Conservation (phyloP, 2,113 vertebrate genomes). For the Sphyrna mokarran region DNA sequence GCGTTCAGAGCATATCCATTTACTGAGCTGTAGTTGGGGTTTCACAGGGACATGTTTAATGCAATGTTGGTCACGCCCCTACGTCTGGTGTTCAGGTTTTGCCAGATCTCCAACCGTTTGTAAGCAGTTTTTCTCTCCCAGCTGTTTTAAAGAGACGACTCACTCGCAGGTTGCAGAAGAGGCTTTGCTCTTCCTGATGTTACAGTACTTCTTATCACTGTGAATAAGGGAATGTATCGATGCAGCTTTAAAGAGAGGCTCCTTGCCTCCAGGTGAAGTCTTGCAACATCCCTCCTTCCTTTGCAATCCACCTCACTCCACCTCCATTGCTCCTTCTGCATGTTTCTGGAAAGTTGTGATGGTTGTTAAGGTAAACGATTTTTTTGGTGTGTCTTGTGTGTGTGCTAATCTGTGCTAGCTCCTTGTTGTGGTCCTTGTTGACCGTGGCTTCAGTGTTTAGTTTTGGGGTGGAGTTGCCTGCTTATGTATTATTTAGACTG, state of each 20-base stretch:
- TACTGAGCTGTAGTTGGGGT: background rate
- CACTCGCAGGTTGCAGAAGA: background rate
- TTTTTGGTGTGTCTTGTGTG: background rate
- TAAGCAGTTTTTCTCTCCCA: background rate
- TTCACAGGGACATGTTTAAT: slow-evolving; percentile 2
- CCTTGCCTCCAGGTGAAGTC: background rate
- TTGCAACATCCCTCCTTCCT: background rate
- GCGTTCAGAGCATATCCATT: background rate
- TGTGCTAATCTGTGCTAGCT: background rate
- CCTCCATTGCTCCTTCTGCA: background rate
- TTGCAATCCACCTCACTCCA: background rate
- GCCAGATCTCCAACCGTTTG: background rate
- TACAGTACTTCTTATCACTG: background rate
- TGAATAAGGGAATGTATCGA: background rate
- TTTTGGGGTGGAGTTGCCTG: background rate
- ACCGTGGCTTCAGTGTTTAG: background rate
- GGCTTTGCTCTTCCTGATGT: background rate
- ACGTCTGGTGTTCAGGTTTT: background rate
- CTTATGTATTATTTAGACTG: background rate
- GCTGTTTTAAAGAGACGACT: background rate
- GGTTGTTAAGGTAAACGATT: background rate
- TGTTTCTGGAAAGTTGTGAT: background rate
- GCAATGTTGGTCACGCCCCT: background rate
- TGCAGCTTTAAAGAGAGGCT: background rate
- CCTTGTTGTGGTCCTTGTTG: background rate